Evolutionary conservation across 1,140 invertebrate genomes (phyloP).

Genomic region (Zaprionus africanus): DNA sequence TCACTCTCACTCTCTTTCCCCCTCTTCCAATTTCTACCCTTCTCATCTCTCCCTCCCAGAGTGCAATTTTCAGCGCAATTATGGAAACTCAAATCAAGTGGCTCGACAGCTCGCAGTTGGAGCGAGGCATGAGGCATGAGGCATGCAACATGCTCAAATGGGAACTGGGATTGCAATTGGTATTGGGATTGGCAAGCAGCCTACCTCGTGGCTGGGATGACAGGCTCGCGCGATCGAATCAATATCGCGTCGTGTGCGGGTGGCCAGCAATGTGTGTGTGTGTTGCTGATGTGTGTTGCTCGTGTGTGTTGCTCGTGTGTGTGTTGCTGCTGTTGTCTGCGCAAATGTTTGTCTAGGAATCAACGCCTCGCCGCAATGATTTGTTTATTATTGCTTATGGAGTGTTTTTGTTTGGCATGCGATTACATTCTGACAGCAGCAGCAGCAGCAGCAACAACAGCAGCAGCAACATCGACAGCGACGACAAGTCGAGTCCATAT

Average conservation of each 20-base stretch:
- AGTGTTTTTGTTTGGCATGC: slow-evolving; percentile 74
- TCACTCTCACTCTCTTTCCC: background rate
- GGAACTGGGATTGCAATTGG: slow-evolving; percentile 2
- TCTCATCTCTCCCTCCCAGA: slow-evolving; percentile 2
- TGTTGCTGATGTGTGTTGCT: too few relatives aligned
- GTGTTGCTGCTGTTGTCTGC: slow-evolving; percentile 37
- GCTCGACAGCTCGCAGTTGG: slow-evolving; percentile 47
- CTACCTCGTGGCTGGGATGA: slow-evolving; percentile 56
- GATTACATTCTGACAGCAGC: slow-evolving; percentile 59
- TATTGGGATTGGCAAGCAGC: slow-evolving; percentile 6
- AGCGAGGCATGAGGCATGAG: background rate
- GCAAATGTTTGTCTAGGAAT: slow-evolving; percentile 54
- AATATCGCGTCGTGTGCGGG: slow-evolving; percentile 72
- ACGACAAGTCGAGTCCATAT: slow-evolving; percentile 63
- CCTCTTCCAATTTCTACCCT: background rate
- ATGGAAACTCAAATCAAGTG: slow-evolving; percentile 76
- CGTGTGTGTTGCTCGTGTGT: background rate
- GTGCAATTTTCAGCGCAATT: slow-evolving; percentile 57
- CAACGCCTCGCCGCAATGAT: slow-evolving; percentile 59
- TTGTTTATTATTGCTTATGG: slow-evolving; percentile 80
- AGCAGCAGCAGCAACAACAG: slow-evolving; percentile 14
- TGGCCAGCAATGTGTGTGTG: slow-evolving; percentile 49
- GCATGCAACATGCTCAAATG: background rate
- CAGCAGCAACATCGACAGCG: slow-evolving; percentile 34
- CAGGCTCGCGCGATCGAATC: slow-evolving; percentile 71